Conservation (phyloP, 2,113 vertebrate species). For the Pica pica region DNA sequence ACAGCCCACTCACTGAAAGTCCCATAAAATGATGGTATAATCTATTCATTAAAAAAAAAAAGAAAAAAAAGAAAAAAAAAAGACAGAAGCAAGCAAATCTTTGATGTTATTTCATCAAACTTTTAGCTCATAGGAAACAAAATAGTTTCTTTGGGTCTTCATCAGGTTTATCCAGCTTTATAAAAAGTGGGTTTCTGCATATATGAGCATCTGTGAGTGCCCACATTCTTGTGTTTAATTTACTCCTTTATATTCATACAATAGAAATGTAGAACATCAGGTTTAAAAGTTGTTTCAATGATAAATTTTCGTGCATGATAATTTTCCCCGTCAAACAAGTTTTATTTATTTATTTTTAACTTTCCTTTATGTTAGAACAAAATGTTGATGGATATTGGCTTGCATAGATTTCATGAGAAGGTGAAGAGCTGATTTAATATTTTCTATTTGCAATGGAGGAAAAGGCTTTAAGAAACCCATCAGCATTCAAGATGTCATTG, state of each 20-base stretch:
- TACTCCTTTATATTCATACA: background rate
- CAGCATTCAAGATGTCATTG: background rate
- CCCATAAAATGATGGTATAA: background rate
- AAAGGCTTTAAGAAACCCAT: background rate
- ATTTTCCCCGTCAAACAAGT: background rate
- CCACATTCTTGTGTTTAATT: background rate
- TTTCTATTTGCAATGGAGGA: background rate
- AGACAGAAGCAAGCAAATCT: background rate
- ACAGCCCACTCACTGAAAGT: background rate
- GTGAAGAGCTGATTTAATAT: background rate
- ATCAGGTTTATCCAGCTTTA: background rate
- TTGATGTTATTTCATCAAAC: background rate
- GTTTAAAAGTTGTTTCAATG: background rate
- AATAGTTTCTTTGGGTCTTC: background rate
- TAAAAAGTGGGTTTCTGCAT: background rate
- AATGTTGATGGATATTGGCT: background rate
- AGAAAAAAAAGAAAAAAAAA: background rate
- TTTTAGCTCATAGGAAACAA: background rate
- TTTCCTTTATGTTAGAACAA: background rate
- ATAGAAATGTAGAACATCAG: background rate
- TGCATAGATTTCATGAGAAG: background rate
- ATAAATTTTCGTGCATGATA: background rate
- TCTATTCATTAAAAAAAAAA: background rate
- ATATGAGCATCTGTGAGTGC: background rate
- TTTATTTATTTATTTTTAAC: background rate